These are phyloP conservation scores for Dendrocincla tyrannina DNA, from an alignment of 2,797 vertebrate species.

Conservation along the genomic window DNA sequence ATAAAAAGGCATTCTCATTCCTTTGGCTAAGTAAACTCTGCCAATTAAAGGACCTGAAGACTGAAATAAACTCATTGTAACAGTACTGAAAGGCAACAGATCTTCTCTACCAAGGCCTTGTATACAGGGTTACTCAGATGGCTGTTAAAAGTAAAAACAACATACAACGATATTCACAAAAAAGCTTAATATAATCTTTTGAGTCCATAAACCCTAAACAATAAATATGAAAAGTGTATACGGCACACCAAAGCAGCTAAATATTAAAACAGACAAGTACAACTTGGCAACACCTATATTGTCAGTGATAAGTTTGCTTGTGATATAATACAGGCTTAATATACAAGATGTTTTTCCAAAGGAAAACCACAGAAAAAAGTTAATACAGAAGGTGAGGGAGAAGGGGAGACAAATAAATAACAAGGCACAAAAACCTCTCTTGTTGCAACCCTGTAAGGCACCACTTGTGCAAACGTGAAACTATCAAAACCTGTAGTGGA, in stretches of 20 bases:
- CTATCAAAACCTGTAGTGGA: not conserved
- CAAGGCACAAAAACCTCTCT: constrained; percentile 65
- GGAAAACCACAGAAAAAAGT: constrained; percentile 30
- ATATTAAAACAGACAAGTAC: constrained; percentile 44
- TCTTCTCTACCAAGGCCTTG: not conserved
- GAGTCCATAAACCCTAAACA: constrained; percentile 65
- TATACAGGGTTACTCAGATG: not conserved
- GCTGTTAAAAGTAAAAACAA: constrained; percentile 43
- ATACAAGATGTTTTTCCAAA: not conserved
- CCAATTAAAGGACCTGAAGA: not conserved
- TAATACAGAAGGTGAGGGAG: not conserved
- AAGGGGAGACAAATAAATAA: constrained; percentile 38
- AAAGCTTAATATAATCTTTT: constrained; percentile 44
- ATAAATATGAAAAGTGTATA: constrained; percentile 62
- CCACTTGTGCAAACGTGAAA: constrained; percentile 24
- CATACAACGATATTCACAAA: not conserved
- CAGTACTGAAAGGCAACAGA: not conserved
- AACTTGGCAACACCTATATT: constrained; percentile 19
- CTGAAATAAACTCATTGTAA: not conserved
- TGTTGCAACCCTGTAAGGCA: constrained; percentile 49
- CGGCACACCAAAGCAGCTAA: constrained; percentile 47
- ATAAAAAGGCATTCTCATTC: not conserved
- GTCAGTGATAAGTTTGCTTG: constrained; percentile 5
- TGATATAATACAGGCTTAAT: constrained; percentile 38
- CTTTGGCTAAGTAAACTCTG: not conserved